These are phyloP conservation scores for Hylaeus anthracinus DNA, from an alignment of 1,140 invertebrate species.

Conservation along the genomic window DNA sequence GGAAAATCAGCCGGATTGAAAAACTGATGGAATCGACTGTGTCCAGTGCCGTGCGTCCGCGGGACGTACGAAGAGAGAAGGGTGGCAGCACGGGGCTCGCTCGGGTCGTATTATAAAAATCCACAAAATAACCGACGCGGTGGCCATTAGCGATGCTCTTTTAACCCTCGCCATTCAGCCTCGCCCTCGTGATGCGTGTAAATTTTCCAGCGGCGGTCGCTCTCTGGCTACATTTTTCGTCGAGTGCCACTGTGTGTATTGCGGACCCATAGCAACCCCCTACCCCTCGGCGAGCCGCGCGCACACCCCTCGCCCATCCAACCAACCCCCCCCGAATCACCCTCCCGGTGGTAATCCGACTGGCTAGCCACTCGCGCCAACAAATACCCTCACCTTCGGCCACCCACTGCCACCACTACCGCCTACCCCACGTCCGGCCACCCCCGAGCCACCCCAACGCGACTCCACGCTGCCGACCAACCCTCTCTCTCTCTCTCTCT, in stretches of 20 bases:
- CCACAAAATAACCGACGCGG: constrained; percentile 81
- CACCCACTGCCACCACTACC: constrained; percentile 70
- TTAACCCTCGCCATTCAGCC: constrained; percentile 79
- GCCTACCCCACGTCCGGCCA: constrained; percentile 48
- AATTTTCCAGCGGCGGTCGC: constrained; percentile 80
- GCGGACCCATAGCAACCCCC: constrained; percentile 50
- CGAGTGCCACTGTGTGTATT: constrained; percentile 72
- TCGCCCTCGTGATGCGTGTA: constrained; percentile 80
- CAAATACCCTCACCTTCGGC: constrained; percentile 79
- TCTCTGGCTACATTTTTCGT: constrained; percentile 80
- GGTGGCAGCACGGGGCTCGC: constrained; percentile 18
- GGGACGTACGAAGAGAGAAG: constrained; percentile 9
- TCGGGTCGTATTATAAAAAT: constrained; percentile 79
- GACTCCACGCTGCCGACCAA: constrained; percentile 4
- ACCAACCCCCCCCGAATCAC: constrained; percentile 61
- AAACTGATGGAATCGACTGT: constrained; percentile 56
- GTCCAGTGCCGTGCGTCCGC: constrained; percentile 4
- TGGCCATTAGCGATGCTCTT: constrained; percentile 81
- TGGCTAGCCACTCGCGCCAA: constrained; percentile 81
- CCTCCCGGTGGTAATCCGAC: constrained; percentile 79
- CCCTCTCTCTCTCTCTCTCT: constrained; percentile 11
- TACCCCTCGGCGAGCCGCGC: constrained; percentile 46
- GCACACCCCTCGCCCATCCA: constrained; percentile 53
- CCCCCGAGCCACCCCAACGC: constrained; percentile 11
- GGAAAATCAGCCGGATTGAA: constrained; percentile 51